Conservation (phyloP, 2,113 vertebrate genomes). For the Zosterops borbonicus region DNA sequence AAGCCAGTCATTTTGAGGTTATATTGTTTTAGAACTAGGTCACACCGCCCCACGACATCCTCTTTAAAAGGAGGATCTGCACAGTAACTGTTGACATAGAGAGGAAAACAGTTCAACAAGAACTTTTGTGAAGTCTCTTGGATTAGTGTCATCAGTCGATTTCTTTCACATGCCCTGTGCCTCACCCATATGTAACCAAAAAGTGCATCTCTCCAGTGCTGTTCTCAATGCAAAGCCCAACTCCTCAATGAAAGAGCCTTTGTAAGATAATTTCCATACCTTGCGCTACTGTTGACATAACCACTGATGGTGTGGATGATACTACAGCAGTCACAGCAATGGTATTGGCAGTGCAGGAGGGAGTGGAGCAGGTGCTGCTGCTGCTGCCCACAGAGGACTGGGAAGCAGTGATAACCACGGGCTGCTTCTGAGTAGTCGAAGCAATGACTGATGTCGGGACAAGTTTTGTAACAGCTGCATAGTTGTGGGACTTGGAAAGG, state of each 20-base stretch:
- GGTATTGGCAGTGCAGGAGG: conserved; percentile 74
- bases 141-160: not conserved
- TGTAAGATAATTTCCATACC: conserved; percentile 70
- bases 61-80: not conserved
- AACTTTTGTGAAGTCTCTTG: not conserved
- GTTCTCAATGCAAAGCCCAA: not conserved
- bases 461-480: conserved; percentile 90
- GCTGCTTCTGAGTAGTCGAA: conserved; percentile 88
- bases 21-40: not conserved
- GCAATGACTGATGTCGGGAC: conserved; percentile 87
- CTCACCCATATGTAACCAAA: not conserved
- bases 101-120: not conserved
- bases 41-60: not conserved
- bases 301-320: conserved; percentile 87
- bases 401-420: conserved; percentile 88
- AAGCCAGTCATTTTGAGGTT: not conserved
- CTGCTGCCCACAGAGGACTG: conserved; percentile 75
- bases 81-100: not conserved
- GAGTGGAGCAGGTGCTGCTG: conserved; percentile 69
- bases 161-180: not conserved
- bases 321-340: conserved; percentile 91
- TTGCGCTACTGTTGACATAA: conserved; percentile 93
- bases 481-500: conserved; percentile 98
- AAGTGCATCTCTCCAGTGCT: not conserved
- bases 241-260: not conserved